phyloP scores from a whole-genome alignment of 2,113 vertebrate genomes.

The Aythya baeri region DNA sequence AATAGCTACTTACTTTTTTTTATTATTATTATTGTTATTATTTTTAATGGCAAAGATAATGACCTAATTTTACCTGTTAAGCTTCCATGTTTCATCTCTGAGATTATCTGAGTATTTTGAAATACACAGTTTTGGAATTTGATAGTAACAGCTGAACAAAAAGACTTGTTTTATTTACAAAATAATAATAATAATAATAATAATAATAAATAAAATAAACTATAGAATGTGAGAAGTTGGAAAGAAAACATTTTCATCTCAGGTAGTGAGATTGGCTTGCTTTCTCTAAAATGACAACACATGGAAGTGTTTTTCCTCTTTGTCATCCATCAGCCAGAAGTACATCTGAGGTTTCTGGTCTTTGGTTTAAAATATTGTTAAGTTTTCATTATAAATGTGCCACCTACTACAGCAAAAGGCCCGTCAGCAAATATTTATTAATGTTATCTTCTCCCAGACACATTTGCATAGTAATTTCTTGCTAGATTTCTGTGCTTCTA shows the following conservation, averaged over 20 bases:
- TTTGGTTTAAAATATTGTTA: slow-evolving; percentile 8
- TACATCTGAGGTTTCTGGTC: not conserved
- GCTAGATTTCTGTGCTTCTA: slow-evolving; percentile 41
- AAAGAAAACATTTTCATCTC: slow-evolving; percentile 2
- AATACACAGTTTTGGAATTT: not conserved
- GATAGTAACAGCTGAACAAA: not conserved
- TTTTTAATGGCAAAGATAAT: not conserved
- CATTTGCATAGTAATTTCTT: slow-evolving; percentile 68
- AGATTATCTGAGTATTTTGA: not conserved
- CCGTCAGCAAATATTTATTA: slow-evolving; percentile 65
- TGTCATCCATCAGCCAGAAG: not conserved
- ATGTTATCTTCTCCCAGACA: slow-evolving; percentile 34
- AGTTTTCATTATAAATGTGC: slow-evolving; percentile 50
- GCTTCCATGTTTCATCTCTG: not conserved
- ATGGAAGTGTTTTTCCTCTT: not conserved
- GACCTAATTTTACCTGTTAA: not conserved
- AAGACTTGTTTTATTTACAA: not conserved
- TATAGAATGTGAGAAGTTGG: not conserved
- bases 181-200: too few relatives aligned
- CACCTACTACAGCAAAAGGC: slow-evolving; percentile 23
- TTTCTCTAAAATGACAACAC: not conserved
- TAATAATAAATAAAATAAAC: not conserved
- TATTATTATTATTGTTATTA: too few relatives aligned
- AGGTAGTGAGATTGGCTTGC: not conserved
- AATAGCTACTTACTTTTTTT: not conserved